These are phyloP conservation scores for Polyommatus icarus DNA, from an alignment of 2,888 invertebrate species.

Conservation along the genomic window DNA sequence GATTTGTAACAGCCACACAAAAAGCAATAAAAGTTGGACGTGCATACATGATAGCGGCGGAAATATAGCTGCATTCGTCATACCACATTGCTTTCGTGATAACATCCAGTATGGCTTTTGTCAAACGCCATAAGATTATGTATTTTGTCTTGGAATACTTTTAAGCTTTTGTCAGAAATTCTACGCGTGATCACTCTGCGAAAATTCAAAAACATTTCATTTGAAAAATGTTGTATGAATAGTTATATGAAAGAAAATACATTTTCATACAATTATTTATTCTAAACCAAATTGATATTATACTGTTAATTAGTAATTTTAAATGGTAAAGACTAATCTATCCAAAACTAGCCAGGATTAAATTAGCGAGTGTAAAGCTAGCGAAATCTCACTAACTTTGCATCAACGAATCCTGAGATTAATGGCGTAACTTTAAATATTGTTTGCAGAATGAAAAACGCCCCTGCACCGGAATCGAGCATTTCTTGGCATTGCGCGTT, in stretches of 20 bases:
- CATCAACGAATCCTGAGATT: slow-evolving; percentile 1
- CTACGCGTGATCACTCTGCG: background rate
- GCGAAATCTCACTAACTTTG: background rate
- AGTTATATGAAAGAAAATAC: no score
- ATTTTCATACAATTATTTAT: no score
- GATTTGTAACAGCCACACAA: slow-evolving; percentile 76
- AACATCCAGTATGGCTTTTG: slow-evolving; percentile 42
- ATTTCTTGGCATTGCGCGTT: slow-evolving; percentile 4
- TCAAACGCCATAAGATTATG: slow-evolving; percentile 5
- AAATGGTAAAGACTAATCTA: background rate
- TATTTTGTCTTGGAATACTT: background rate
- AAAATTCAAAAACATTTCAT: background rate
- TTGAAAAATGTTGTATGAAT: background rate
- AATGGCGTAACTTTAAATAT: slow-evolving; percentile 20
- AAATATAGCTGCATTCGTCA: slow-evolving; percentile 71
- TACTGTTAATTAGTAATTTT: no score
- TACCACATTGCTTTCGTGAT: slow-evolving; percentile 60
- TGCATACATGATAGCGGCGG: slow-evolving; percentile 69
- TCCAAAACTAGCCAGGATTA: background rate
- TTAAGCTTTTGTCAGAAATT: background rate
- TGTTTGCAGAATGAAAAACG: slow-evolving; percentile 17
- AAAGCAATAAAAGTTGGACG: slow-evolving; percentile 76
- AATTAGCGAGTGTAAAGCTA: background rate
- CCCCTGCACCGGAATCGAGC: slow-evolving; percentile 14
- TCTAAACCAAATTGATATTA: no score